These are phyloP conservation scores for Dipus sagitta DNA, from an alignment of 2,797 vertebrate genomes.

Conservation along the genomic window DNA sequence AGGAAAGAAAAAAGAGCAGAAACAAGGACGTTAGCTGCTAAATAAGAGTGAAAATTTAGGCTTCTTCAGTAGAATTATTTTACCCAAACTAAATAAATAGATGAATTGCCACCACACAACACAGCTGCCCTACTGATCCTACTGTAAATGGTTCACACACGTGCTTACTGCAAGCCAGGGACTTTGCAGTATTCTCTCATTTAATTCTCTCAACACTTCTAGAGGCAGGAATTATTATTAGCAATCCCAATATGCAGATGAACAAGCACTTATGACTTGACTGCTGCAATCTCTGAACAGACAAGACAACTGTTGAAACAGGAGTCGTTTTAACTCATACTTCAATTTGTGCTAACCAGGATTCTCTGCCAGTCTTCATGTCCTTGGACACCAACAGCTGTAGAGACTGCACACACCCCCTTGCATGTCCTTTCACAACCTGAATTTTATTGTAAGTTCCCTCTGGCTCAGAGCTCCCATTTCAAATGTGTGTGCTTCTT, in stretches of 20 bases:
- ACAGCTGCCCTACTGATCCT: background rate
- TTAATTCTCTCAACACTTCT: conserved; percentile 44
- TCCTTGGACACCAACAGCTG: background rate
- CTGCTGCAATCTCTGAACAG: background rate
- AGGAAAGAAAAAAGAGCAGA: background rate
- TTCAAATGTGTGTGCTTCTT: background rate
- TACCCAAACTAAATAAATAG: background rate
- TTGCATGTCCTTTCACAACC: background rate
- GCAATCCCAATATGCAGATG: background rate
- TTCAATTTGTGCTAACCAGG: background rate
- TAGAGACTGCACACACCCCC: background rate
- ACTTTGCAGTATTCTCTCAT: background rate
- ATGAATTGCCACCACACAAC: background rate
- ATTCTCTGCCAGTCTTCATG: background rate
- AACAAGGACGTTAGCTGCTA: background rate
- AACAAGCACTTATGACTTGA: background rate
- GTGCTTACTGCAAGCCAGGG: background rate
- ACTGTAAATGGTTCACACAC: background rate
- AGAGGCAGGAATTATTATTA: background rate
- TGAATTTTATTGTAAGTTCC: background rate
- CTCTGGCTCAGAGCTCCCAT: background rate
- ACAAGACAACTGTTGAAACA: background rate
- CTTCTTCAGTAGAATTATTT: conserved; percentile 47
- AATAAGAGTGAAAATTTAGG: background rate
- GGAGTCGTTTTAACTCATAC: background rate